phyloP scores from a whole-genome alignment of 2,797 vertebrate species.

The Urocyon cinereoargenteus region DNA sequence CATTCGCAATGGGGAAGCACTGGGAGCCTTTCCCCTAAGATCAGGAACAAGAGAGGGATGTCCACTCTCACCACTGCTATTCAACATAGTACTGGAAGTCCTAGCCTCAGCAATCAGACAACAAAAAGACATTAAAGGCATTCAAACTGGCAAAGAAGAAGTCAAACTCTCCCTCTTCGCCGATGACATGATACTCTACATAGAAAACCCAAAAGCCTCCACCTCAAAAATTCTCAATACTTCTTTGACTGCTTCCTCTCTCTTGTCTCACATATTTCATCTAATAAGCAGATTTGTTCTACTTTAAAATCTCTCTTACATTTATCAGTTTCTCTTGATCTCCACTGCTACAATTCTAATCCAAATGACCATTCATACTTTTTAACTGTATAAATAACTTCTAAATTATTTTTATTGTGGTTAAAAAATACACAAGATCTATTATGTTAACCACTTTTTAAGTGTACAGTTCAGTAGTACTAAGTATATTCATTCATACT shows the following conservation, averaged over 20 bases:
- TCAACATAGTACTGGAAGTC: too few species aligned
- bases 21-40: too few species aligned
- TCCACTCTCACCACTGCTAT: too few species aligned
- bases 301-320: not conserved
- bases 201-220: too few species aligned
- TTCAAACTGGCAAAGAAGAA: too few species aligned
- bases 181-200: too few species aligned
- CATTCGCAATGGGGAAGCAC: too few species aligned
- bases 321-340: not conserved
- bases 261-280: not conserved
- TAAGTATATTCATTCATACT: not conserved
- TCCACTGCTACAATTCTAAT: not conserved
- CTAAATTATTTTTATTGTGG: not conserved
- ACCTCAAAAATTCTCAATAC: not conserved
- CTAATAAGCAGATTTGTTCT: not conserved
- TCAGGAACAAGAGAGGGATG: too few species aligned
- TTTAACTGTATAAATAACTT: not conserved
- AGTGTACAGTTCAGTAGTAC: not conserved
- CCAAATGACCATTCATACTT: not conserved
- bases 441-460: not conserved
- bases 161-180: too few species aligned
- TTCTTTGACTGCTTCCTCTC: not conserved
- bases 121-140: too few species aligned
- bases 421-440: not conserved
- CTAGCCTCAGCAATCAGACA: too few species aligned